Percentiles rank a stretch among this genome's conserved stretches.
phyloP scores from a whole-genome alignment of 2,113 vertebrate species.

The Campylomormyrus numenius region DNA sequence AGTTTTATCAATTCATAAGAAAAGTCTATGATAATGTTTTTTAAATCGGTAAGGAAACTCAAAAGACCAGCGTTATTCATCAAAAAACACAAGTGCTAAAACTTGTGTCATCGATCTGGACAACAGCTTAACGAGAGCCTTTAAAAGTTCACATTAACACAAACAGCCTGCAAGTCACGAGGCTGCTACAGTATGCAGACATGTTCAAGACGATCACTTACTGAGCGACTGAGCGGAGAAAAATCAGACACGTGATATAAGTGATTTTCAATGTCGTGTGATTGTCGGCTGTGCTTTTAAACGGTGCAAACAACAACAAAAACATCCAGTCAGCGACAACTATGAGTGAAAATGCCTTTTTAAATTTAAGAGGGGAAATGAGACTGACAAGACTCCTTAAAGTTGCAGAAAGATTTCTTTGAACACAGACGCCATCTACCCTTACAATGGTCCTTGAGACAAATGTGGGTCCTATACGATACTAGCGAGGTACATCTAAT shows the following conservation, averaged over 20 bases:
- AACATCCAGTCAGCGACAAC: neutral
- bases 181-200: neutral
- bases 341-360: neutral
- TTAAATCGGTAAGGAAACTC: neutral
- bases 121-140: neutral
- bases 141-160: neutral
- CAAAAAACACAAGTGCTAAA: neutral
- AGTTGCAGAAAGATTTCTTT: neutral
- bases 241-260: neutral
- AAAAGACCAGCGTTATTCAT: neutral
- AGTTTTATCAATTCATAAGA: neutral
- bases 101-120: neutral
- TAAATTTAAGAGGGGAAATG: neutral
- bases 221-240: neutral
- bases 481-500: neutral
- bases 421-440: neutral
- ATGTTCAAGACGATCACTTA: neutral
- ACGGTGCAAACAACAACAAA: neutral
- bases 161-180: neutral
- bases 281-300: neutral
- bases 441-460: neutral
- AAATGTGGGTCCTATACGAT: neutral
- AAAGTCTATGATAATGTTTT: neutral
- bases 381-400: neutral
- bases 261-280: neutral